phyloP scores from a whole-genome alignment of 92 coral and sea anemone species.

The Scolanthus callimorphus region DNA sequence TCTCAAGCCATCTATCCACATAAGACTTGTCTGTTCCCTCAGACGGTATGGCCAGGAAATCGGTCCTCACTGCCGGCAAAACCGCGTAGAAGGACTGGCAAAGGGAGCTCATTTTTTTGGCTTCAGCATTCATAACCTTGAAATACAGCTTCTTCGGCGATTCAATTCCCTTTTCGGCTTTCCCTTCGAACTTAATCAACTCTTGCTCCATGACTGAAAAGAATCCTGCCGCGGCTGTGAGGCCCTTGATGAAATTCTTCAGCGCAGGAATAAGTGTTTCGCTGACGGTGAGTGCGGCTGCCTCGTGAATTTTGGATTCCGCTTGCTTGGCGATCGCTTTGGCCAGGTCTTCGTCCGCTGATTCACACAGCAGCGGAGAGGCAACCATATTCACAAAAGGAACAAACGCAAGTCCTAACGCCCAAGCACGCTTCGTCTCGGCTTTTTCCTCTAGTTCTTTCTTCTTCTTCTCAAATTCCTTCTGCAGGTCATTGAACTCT shows the following conservation, averaged over 20 bases:
- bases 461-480: conserved; percentile 30
- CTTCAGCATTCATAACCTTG: conserved; percentile 30
- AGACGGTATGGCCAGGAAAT: conserved; percentile 46
- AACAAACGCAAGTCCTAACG: conserved; percentile 30
- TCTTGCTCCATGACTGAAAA: conserved; percentile 49
- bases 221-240: conserved; percentile 50
- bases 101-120: conserved; percentile 26
- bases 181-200: conserved; percentile 19
- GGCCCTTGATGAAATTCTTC: conserved; percentile 29
- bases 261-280: conserved; percentile 45
- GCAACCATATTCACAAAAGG: conserved; percentile 52
- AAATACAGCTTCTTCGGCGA: conserved; percentile 23
- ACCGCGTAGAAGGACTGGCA: conserved; percentile 47
- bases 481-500: conserved; percentile 38
- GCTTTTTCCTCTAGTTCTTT: conserved; percentile 21
- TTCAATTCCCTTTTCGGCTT: conserved; percentile 11
- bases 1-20: conserved; percentile 61
- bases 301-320: conserved; percentile 25
- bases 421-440: conserved; percentile 22
- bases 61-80: conserved; percentile 51
- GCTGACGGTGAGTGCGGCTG: conserved; percentile 32
- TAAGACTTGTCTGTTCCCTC: conserved; percentile 59
- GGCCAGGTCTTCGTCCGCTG: conserved; percentile 28
- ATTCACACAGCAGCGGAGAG: conserved; percentile 13
- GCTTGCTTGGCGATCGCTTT: conserved; percentile 41